Percentiles rank a stretch among this genome's conserved stretches.
Evolutionary conservation across 92 coral and sea anemone genomes (phyloP).

Genomic region (Pocillopora grandis): DNA sequence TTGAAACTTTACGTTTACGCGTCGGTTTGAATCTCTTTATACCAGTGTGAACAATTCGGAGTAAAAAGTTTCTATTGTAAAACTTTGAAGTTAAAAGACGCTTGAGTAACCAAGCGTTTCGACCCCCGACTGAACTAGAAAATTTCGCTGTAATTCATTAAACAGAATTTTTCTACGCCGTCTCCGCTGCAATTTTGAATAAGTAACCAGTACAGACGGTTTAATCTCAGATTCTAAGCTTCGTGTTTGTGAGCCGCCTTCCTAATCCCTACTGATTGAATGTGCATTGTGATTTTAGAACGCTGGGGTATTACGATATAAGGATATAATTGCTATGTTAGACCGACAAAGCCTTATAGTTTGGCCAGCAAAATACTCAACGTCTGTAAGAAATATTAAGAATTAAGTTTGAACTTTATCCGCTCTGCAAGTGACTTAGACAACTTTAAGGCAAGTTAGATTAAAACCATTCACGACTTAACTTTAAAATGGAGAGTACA

Average conservation of each 20-base stretch:
- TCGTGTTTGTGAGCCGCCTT: slow-evolving; percentile 1
- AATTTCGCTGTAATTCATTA: not conserved
- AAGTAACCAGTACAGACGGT: not conserved
- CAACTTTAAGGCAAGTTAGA: not conserved
- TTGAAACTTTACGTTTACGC: not conserved
- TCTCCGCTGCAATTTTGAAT: not conserved
- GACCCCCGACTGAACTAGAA: not conserved
- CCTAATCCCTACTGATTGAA: slow-evolving; percentile 36
- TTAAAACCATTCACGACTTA: not conserved
- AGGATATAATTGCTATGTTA: slow-evolving; percentile 7
- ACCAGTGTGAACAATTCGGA: not conserved
- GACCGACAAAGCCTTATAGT: slow-evolving; percentile 1
- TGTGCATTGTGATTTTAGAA: not conserved
- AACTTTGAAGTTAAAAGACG: not conserved
- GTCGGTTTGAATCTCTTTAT: not conserved
- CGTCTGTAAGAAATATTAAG: not conserved
- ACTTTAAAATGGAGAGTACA: not conserved
- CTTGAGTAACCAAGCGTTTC: not conserved
- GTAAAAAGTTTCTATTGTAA: not conserved
- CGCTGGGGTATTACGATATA: slow-evolving; percentile 1
- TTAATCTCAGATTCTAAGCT: not conserved
- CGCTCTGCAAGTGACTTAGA: not conserved
- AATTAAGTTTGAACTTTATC: not conserved
- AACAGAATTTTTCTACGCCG: not conserved
- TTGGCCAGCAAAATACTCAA: not conserved